Base-by-base conservation (phyloP, 2,113 vertebrate genomes). In the Gopherus flavomarginatus region DNA sequence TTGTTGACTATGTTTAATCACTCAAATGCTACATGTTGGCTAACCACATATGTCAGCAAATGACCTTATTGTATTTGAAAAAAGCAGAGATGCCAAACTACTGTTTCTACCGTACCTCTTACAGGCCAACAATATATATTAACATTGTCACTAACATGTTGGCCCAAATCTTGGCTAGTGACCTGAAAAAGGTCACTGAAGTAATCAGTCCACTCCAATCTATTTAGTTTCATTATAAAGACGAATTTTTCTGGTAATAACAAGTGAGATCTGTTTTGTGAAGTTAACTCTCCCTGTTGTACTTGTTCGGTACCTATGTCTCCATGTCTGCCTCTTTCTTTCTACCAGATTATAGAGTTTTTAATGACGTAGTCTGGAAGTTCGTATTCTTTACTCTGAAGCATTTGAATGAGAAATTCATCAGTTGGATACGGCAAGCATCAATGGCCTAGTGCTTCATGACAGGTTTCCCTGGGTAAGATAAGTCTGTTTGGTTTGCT, bases 211-310 rank as follows among this genome's bases (percentile, higher is more conserved):
- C 31, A 22, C 4, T 90, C 8, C 52, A 80, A 69, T 24, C 50
- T 77, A 84, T 92, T 35, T 84, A 59, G 21, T 42, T 83, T 84
- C 79, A 85, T 54, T 82, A 87, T 79, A 69, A 87, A 87, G 77
- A 90, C 29, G 42, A 4, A 0, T 11, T 87, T 91, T 91, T 54
- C 77, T 77, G 75, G 47, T 27, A 83, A 69, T 83, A 88, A 91
- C 88, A 94, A 93, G 90, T 52, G 10, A 83, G 81, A 86, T 88
- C 27, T n/a, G 9, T 69, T 93, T 87, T 84, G 38, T 50, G 69
- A 92, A 87, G 90, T 88, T 59, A 85, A 17, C 42, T 77, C 19
- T 38, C 31, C 42, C 26, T 72, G 65, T 38, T 72, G n/a, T 21
- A 72, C 24, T 47, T 78, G 6, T 44, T 77, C 8, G 50, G 27